These are phyloP conservation scores for Cathartes aura DNA, from an alignment of 2,113 vertebrate genomes.

Conservation along the genomic window DNA sequence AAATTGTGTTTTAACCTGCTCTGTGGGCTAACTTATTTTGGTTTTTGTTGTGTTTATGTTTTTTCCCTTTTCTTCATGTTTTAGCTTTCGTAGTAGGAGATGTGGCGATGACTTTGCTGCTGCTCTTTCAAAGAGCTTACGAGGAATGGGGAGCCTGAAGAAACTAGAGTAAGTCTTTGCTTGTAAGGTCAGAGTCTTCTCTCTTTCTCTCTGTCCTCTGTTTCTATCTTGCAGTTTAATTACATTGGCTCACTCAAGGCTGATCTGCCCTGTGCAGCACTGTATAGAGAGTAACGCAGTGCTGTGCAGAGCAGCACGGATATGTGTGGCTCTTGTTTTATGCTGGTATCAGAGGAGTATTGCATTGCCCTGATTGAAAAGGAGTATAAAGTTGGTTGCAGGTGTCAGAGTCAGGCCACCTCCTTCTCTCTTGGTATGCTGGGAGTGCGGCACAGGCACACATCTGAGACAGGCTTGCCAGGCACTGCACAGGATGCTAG, in stretches of 20 bases:
- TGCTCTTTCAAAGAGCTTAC: conserved; percentile 80
- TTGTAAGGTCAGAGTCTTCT: neutral
- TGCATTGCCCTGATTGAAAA: neutral
- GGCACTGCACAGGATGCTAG: accelerated
- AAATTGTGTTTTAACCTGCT: neutral
- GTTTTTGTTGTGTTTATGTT: neutral
- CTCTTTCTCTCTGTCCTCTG: neutral
- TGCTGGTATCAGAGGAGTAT: neutral
- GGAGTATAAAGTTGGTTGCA: neutral
- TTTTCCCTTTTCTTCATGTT: neutral
- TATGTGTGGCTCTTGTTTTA: accelerated
- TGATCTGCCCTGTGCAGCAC: neutral
- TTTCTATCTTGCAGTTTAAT: neutral
- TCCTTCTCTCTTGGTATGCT: neutral
- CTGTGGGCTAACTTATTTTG: neutral
- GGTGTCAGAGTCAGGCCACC: neutral
- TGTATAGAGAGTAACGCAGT: accelerated
- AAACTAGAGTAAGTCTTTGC: conserved; percentile 83
- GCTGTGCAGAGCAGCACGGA: neutral
- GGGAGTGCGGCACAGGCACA: accelerated
- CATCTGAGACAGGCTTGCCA: neutral
- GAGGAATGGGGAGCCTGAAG: conserved; percentile 75
- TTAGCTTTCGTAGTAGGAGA: conserved; percentile 88
- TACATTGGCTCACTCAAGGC: neutral
- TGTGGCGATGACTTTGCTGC: conserved; percentile 85